Evolutionary conservation across 2,797 vertebrate species (phyloP), one percentile per base, ranked within the genome.

Genomic region (Lepus townsendii): DNA sequence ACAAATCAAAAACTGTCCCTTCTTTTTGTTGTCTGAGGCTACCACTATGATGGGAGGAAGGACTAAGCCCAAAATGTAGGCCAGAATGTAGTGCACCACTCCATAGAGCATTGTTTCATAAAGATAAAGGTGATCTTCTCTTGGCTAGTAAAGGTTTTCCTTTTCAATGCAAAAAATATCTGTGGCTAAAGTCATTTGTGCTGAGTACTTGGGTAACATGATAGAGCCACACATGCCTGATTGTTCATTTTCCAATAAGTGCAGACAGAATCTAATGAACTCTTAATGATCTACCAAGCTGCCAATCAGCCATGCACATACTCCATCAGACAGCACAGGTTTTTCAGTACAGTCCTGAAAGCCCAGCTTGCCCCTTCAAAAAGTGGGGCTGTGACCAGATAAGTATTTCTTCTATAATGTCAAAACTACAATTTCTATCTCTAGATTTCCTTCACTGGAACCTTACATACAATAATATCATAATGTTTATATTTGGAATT

Each of bases 191-290:
- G 65, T 91, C 76, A 71, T 38, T 80, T 80, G 80, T 0, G 0
- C 66, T 79, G 65, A 96, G 72, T 57, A 95, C 71, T n/a, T 96
- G 68, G 62, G 30, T 72, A 84, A 97, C 26, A 35, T 13, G 90
- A 2, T 32, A 52, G 76, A 96, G 90, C 66, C 38, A 78, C 42
- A 12, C 54, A 87, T 19, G 75, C 78, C 47, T 69, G 79, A 96
- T 17, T 76, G 82, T 47, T 92, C 68, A 16, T 91, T 95, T 95
- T 84, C 93, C 84, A 96, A 91, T 24, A 88, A 75, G 85, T 91
- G 83, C 87, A 95, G 87, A 86, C 17, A 91, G 57, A 26, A 19
- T 86, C 90, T 97, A 96, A 95, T 78, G 96, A 96, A 95, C 90
- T 82, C 96, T 2, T 77, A 82, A 86, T 76, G 84, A 95, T 83